phyloP scores from a whole-genome alignment of 2,797 vertebrate genomes.

The Spinibarbus caldwelli region DNA sequence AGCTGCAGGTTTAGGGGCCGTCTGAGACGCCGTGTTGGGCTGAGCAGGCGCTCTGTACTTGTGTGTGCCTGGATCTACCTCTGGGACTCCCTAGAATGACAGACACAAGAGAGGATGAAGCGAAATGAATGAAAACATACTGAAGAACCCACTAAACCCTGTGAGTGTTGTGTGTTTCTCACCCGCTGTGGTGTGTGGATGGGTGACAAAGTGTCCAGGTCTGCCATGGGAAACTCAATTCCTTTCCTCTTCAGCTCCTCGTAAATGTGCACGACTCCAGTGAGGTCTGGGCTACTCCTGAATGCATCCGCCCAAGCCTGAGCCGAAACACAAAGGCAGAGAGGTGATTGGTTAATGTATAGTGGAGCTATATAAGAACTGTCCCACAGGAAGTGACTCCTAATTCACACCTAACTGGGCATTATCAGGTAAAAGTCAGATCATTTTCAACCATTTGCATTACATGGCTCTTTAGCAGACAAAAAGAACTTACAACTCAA shows the following conservation, averaged over 20 bases:
- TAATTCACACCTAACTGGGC: background rate
- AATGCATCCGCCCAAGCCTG: constrained; percentile 99
- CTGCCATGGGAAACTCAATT: constrained; percentile 96
- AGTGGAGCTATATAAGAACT: background rate
- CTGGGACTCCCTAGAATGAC: constrained; percentile 85
- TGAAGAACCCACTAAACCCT: background rate
- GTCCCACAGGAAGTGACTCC: background rate
- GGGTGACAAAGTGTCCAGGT: constrained; percentile 93
- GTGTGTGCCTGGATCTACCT: constrained; percentile 91
- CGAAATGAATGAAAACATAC: background rate
- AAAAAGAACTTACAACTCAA: background rate
- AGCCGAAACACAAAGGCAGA: constrained; percentile 45
- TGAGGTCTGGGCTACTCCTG: constrained; percentile 95
- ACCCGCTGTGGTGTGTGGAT: constrained; percentile 99
- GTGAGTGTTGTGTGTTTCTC: constrained; percentile 61
- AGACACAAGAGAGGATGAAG: background rate
- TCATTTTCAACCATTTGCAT: background rate
- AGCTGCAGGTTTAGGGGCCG: constrained; percentile 70
- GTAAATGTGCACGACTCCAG: constrained; percentile 96
- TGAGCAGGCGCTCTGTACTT: constrained; percentile 82
- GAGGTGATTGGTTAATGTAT: background rate
- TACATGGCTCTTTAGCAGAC: background rate
- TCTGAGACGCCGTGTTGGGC: constrained; percentile 68
- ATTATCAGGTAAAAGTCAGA: background rate
- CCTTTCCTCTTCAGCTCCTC: constrained; percentile 99